Evolutionary conservation across 1,140 invertebrate species (phyloP), one percentile per base, ranked within the genome.

Genomic region (Odontomachus brunneus): DNA sequence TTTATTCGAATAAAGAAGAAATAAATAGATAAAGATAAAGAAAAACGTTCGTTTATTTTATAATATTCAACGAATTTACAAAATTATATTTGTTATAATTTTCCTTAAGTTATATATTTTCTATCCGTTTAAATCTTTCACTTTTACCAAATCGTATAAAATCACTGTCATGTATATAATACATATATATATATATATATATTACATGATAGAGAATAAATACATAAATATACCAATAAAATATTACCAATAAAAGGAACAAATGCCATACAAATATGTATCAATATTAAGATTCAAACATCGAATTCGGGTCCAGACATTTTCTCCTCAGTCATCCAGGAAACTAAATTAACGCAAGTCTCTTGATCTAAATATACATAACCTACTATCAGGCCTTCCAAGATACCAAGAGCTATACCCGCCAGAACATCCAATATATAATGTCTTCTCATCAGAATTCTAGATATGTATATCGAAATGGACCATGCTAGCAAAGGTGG

Each of bases 371-470:
- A 90, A 96, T 97, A 98, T 11, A 98, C 90, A 0, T 96, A 67
- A 55, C 94, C 92, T 67, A 98, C 91, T 2, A 98, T 84, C 0
- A 96, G 84, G 80, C 96, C 97, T 93, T 98, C 96, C 1, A 96
- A 24, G 19, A 97, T 91, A 1, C 98, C 98, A 53, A 99, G 92
- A 1, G 96, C 29, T 55, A 96, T 91, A 19, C 99, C 99, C 60
- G 94, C 96, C 1, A 96, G 24, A 11, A 99, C 96, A 94, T 99
- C 99, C 9, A 98, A 91, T 38, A 99, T 91, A 93, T 98, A 97
- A 94, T 99, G 99, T 82, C 98, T 95, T 62, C 96, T 96, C 76
- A 98, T 93, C 2, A 98, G 90, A 51, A 99, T 93, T 89, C 98
- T 95, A 4, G 98, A 99, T 0, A 97, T 51, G 82, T 95, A 96